Conservation (phyloP, 2,797 vertebrate genomes). For the Remorina albescens region DNA sequence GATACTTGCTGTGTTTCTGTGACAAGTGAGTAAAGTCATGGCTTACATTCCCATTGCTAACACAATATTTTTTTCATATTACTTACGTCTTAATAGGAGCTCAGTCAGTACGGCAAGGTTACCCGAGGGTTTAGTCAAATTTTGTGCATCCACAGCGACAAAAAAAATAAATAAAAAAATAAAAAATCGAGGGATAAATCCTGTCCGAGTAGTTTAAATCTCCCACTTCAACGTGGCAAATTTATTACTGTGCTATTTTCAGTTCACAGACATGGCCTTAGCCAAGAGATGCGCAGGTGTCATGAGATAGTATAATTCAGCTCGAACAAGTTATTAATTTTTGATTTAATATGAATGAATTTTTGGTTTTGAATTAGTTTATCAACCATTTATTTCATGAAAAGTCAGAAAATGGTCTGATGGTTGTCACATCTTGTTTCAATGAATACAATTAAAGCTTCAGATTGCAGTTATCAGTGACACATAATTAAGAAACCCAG, state of each 20-base stretch:
- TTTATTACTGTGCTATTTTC: not conserved
- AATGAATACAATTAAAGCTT: not conserved
- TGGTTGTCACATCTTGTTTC: not conserved
- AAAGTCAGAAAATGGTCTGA: not conserved
- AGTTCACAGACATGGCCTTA: not conserved
- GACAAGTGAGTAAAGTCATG: not conserved
- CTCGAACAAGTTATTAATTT: not conserved
- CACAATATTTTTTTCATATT: not conserved
- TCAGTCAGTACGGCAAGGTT: not conserved
- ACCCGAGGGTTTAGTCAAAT: not conserved
- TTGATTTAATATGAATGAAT: too few relatives aligned
- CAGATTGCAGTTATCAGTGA: not conserved
- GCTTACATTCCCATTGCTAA: not conserved
- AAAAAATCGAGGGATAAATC: not conserved
- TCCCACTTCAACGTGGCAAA: not conserved
- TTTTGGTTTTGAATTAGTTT: not conserved
- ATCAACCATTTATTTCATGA: not conserved
- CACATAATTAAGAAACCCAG: not conserved
- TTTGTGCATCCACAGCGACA: not conserved
- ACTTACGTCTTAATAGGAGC: not conserved
- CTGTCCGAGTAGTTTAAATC: not conserved
- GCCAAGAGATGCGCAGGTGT: too few relatives aligned
- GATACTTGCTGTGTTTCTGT: constrained; percentile 8
- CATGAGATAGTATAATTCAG: too few relatives aligned
- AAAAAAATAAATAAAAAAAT: not conserved